A percentile compares a stretch with the other conserved stretches of the same genome.
phyloP scores from a whole-genome alignment of 2,888 invertebrate genomes.

The Drosophila hamatofila region DNA sequence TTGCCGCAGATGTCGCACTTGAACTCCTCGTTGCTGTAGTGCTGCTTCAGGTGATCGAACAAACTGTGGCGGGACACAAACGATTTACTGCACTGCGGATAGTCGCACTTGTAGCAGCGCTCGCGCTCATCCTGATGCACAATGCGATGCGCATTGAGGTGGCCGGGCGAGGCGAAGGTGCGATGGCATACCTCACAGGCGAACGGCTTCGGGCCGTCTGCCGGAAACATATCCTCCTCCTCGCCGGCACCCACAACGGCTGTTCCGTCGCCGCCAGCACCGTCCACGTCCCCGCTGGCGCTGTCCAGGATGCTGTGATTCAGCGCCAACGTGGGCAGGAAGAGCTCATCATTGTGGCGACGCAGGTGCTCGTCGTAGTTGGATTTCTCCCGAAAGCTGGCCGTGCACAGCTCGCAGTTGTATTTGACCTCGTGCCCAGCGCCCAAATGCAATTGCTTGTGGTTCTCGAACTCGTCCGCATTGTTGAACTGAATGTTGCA shows the following conservation, averaged over 20 bases:
- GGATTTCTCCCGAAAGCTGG: constrained; percentile 81
- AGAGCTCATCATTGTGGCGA: constrained; percentile 81
- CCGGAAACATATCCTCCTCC: constrained; percentile 39
- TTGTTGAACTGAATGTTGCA: constrained; percentile 75
- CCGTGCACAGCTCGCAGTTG: constrained; percentile 81
- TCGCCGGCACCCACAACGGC: constrained; percentile 25
- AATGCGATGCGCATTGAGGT: constrained; percentile 73
- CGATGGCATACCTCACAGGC: constrained; percentile 74
- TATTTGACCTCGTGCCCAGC: constrained; percentile 75
- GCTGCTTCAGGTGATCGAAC: constrained; percentile 77
- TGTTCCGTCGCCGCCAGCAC: constrained; percentile 11
- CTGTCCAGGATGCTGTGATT: constrained; percentile 69
- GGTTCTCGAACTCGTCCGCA: constrained; percentile 74
- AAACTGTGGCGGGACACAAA: constrained; percentile 74
- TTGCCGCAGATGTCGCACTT: constrained; percentile 82
- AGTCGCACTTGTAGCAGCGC: constrained; percentile 77
- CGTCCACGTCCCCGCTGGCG: constrained; percentile 36
- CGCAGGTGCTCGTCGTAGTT: constrained; percentile 82
- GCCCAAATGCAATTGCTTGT: constrained; percentile 75
- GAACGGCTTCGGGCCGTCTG: constrained; percentile 61
- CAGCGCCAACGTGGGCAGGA: constrained; percentile 71
- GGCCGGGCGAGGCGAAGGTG: constrained; percentile 67
- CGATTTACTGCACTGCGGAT: constrained; percentile 76
- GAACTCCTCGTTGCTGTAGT: constrained; percentile 80
- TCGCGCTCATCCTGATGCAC: constrained; percentile 75